Evolutionary conservation across 2,113 vertebrate genomes (phyloP).

Genomic region (Neolamprologus ventralis): DNA sequence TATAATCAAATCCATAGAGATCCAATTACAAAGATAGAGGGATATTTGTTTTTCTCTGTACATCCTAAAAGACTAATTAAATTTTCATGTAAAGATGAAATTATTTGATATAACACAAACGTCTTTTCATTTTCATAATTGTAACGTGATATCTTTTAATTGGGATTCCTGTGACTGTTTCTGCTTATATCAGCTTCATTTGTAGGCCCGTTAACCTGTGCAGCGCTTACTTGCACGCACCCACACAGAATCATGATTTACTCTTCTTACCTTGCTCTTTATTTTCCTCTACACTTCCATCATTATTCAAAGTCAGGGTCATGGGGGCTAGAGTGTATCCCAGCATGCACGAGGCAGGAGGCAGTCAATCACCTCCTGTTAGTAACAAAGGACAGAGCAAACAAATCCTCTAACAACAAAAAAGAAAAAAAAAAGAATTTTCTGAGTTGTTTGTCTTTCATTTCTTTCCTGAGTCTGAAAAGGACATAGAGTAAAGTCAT

Average conservation of each 20-base stretch:
- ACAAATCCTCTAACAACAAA: not conserved
- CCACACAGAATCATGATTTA: not conserved
- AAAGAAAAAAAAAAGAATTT: not conserved
- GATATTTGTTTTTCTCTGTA: slow-evolving; percentile 66
- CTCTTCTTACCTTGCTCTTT: not conserved
- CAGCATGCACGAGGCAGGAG: slow-evolving; percentile 9
- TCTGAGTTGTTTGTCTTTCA: not conserved
- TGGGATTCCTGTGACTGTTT: slow-evolving; percentile 28
- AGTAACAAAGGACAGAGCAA: not conserved
- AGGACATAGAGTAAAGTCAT: not conserved
- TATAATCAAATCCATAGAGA: slow-evolving; percentile 66
- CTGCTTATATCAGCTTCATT: slow-evolving; percentile 1
- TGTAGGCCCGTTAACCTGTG: not conserved
- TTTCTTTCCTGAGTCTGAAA: not conserved
- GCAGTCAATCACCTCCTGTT: slow-evolving; percentile 5
- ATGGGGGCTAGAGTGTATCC: not conserved
- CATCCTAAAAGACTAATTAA: slow-evolving; percentile 70
- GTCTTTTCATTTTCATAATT: slow-evolving; percentile 68
- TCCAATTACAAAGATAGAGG: slow-evolving; percentile 71
- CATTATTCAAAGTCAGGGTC: not conserved
- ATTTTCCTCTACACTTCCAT: not conserved
- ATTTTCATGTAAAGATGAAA: slow-evolving; percentile 69
- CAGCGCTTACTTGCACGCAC: not conserved
- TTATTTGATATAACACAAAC: slow-evolving; percentile 68
- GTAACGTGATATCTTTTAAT: slow-evolving; percentile 48